phyloP scores from a whole-genome alignment of 2,888 invertebrate genomes.

The Volucella inflata region DNA sequence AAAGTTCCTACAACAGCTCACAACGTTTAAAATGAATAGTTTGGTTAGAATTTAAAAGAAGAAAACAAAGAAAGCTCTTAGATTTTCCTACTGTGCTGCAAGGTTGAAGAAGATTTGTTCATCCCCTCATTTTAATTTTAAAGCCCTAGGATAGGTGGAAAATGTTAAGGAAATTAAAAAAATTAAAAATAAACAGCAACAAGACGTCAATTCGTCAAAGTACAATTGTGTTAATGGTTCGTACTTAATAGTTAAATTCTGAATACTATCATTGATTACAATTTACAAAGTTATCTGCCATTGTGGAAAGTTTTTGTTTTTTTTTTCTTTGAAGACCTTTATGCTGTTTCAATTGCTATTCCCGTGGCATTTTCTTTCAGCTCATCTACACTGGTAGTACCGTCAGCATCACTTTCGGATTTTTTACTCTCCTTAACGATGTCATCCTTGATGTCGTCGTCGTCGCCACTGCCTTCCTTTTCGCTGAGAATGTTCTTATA shows the following conservation, averaged over 20 bases:
- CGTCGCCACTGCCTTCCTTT: conserved; percentile 65
- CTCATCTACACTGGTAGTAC: conserved; percentile 58
- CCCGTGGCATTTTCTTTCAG: conserved; percentile 44
- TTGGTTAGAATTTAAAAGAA: too few relatives aligned
- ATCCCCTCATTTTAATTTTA: too few relatives aligned
- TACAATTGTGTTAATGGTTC: conserved; percentile 18
- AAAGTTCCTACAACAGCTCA: too few relatives aligned
- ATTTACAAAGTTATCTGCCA: conserved; percentile 54
- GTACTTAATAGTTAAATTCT: conserved; percentile 39
- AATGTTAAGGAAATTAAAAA: background rate
- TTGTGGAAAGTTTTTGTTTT: conserved; percentile 11
- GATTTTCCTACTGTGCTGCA: too few relatives aligned
- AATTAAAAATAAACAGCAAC: background rate
- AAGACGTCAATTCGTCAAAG: background rate
- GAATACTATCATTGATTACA: conserved; percentile 55
- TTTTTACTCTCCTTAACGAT: background rate
- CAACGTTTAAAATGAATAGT: too few relatives aligned
- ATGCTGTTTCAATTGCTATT: conserved; percentile 63
- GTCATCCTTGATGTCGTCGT: conserved; percentile 6
- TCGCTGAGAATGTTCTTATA: conserved; percentile 78
- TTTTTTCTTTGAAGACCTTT: conserved; percentile 21
- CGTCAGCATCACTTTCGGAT: background rate
- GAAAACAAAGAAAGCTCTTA: too few relatives aligned
- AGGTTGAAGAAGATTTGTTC: too few relatives aligned
- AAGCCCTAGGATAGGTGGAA: background rate